Evolutionary conservation across 2,888 invertebrate species (phyloP), one percentile per base, ranked within the genome.

Genomic region (Eupithecia pulchellata): DNA sequence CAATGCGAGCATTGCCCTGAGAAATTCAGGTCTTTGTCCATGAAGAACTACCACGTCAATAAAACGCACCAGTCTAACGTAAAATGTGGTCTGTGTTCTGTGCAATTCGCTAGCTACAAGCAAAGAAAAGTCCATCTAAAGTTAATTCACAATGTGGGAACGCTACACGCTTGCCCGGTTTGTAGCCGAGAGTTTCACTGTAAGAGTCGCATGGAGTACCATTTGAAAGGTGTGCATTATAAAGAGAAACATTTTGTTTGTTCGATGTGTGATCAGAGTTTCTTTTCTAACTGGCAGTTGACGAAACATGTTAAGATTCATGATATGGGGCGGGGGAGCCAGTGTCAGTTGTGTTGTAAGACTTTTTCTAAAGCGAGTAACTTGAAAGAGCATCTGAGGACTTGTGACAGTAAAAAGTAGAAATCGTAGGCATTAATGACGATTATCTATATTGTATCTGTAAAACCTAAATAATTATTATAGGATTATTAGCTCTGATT

Each of bases 281-380:
- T 95, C 75, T 95, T 94, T 66, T 94, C 94, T 0, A 90, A 86
- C 4, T 91, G 92, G 0, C 94, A 93, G 58, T 88, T 95, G 0
- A 91, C 93, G 36, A 93, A 94, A 30, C 95, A 95, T 66, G 94
- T 95, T 0, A 68, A 63, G 92, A 78, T 94, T 0, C 93, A 91
- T 34, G 95, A 95, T 79, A 88, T 88, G 0, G 95, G 95, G 0
- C 89, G 89, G 47, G 86, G 90, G 1, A 90, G 93, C 30, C 86
- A 90, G 32, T 95, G 95, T 64, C 89, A 88, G 0, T 76, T 94
- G 0, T 95, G 95, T 62, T 88, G 89, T 64, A 95, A 95, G 77
- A 86, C 94, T 0, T 95, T 95, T 68, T 90, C 92, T 0, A 86
- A 92, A 60, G 90, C 89, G 55, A 90, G 92, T 71, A 91, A 90